These are phyloP conservation scores for Bubo blakistoni DNA, from an alignment of 2,113 vertebrate species.

Conservation along the genomic window DNA sequence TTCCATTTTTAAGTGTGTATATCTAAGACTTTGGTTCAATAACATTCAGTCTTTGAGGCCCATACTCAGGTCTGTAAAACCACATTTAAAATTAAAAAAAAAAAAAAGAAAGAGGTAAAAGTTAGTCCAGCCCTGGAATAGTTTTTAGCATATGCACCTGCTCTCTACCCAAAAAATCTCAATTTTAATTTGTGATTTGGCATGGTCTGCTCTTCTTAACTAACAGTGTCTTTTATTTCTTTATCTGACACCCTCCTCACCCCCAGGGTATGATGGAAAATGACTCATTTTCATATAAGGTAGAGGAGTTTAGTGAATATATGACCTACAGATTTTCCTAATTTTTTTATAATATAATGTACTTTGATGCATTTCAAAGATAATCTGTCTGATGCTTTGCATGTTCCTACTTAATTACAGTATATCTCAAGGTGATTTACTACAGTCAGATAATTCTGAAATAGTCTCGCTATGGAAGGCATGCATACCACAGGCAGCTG, in stretches of 20 bases:
- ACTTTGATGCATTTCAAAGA: slow-evolving; percentile 65
- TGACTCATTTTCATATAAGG: slow-evolving; percentile 61
- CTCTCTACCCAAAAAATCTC: neutral
- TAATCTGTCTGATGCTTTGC: slow-evolving; percentile 60
- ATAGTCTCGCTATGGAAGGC: neutral
- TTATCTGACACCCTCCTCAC: slow-evolving; percentile 46
- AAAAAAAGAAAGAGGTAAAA: neutral
- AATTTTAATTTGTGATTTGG: slow-evolving; percentile 70
- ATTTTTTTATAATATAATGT: slow-evolving; percentile 27
- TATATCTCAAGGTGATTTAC: slow-evolving; percentile 53
- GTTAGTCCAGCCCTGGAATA: neutral
- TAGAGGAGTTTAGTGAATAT: slow-evolving; percentile 48
- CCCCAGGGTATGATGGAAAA: slow-evolving; percentile 45
- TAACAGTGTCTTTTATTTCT: slow-evolving; percentile 67
- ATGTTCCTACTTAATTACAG: slow-evolving; percentile 59
- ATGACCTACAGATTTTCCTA: slow-evolving; percentile 48
- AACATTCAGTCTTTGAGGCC: neutral
- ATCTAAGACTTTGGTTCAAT: neutral
- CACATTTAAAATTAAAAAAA: neutral
- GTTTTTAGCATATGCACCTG: slow-evolving; percentile 51
- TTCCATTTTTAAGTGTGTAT: neutral
- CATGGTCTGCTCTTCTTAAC: slow-evolving; percentile 66
- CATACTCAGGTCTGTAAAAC: neutral
- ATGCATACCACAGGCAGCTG: slow-evolving; percentile 8
- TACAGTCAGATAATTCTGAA: slow-evolving; percentile 23